Evolutionary conservation across 2,113 vertebrate species (phyloP).

Genomic region (Collichthys lucidus): DNA sequence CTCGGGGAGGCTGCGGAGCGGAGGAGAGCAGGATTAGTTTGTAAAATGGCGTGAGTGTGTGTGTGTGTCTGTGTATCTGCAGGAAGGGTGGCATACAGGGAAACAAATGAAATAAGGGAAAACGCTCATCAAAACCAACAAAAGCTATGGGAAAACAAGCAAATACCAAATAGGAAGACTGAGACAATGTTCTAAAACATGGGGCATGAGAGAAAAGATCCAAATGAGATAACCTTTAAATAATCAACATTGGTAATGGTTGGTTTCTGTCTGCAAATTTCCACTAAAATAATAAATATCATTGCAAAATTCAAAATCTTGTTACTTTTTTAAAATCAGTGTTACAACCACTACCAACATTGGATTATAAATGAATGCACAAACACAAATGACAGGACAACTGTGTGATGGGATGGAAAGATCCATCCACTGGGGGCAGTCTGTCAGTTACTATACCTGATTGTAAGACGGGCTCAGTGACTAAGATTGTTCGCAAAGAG

Average conservation of each 20-base stretch:
- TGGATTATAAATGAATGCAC: constrained; percentile 38
- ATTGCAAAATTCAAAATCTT: neutral
- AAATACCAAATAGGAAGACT: constrained; percentile 35
- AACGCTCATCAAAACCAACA: constrained; percentile 6
- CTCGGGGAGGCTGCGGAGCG: constrained; percentile 90
- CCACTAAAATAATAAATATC: neutral
- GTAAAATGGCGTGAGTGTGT: neutral
- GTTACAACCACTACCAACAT: constrained; percentile 63
- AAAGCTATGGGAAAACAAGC: constrained; percentile 2
- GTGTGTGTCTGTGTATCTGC: neutral
- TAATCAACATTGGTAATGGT: constrained; percentile 60
- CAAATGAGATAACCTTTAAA: constrained; percentile 36
- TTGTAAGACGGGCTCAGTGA: constrained; percentile 98
- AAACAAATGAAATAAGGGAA: neutral
- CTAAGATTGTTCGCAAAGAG: constrained; percentile 88
- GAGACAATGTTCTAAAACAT: constrained; percentile 39
- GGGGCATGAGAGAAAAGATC: constrained; percentile 9
- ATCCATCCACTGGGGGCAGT: constrained; percentile 46
- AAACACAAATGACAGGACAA: constrained; percentile 57
- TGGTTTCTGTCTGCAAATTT: constrained; percentile 34
- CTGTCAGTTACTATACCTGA: constrained; percentile 93
- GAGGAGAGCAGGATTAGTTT: constrained; percentile 6
- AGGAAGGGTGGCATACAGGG: neutral
- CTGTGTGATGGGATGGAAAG: constrained; percentile 34
- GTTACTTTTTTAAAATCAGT: no score